phyloP scores from a whole-genome alignment of 2,888 invertebrate species.

The Chymomyza fuscimana region DNA sequence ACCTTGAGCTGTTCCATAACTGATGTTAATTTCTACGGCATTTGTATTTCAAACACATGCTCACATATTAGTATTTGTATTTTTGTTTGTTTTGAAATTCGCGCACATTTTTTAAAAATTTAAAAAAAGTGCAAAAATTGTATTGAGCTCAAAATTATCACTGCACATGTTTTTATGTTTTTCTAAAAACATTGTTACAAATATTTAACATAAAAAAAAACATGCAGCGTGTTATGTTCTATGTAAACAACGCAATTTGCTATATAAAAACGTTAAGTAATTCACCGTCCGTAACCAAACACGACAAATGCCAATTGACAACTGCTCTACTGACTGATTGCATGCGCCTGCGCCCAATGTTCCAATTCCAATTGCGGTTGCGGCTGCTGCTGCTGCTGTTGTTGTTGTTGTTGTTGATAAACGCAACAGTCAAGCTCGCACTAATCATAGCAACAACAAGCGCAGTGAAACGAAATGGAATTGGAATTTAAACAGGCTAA shows the following conservation, averaged over 20 bases:
- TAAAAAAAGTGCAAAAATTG: too few relatives aligned
- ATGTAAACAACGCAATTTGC: not conserved
- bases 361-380: not conserved
- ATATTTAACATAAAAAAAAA: not conserved
- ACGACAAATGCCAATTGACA: conserved; percentile 25
- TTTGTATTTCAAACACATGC: not conserved
- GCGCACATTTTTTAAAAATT: not conserved
- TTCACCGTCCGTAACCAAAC: not conserved
- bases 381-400: not conserved
- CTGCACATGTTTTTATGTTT: too few relatives aligned
- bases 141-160: too few relatives aligned
- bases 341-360: not conserved
- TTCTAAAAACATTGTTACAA: not conserved
- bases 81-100: not conserved
- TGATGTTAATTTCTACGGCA: not conserved
- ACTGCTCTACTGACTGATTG: conserved; percentile 21
- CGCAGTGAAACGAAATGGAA: conserved; percentile 22
- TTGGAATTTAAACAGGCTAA: conserved; percentile 4
- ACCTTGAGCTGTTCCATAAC: not conserved
- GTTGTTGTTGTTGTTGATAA: not conserved
- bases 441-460: conserved; percentile 4
- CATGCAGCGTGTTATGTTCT: too few relatives aligned
- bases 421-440: not conserved
- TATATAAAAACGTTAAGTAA: not conserved
- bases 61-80: not conserved